Base-by-base conservation (phyloP, 2,113 vertebrate genomes). In the Tiliqua scincoides region DNA sequence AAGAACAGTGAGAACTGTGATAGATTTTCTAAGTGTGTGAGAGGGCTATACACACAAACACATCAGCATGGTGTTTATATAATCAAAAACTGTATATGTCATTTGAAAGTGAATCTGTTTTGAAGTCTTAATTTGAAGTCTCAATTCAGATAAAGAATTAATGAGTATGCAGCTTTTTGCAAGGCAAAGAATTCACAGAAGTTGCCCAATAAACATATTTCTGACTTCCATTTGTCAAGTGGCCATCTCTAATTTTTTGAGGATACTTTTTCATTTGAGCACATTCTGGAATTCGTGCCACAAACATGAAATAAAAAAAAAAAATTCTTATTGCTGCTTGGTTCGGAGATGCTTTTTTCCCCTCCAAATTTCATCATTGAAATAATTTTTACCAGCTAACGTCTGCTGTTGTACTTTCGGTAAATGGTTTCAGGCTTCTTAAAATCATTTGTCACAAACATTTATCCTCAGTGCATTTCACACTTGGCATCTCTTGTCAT, bases 61-160 rank as follows among this genome's bases (percentile, higher is more conserved):
- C 1, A 87, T 15, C 3, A 73, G 30, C 71, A 88, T 74, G 54
- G 14, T 12, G 85, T 63, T n/a, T 79, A 67, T 86, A 1, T 59
- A 65, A 67, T 83, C 9, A 81, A 82, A 91, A 84, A 0, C 1
- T 48, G 67, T 62, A 83, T 68, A 70, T 71, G 1, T 0, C 76
- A 25, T 54, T 85, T 93, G 3, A 54, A 89, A 82, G 52, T 87
- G 52, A 91, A 75, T 91, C 25, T 27, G 9, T 62, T 70, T 93
- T 82, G 25, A 2, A 86, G 9, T 82, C 21, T 88, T 86, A 84
- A 83, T 91, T 90, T 83, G 78, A 84, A 92, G 85, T 59, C 12
- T 62, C 1, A 86, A 32, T n/a, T 1, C 12, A 17, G 3, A 79
- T 27, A 2, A 71, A 48, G 67, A 77, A 85, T n/a, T 9, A 35